A percentile compares a stretch with the other conserved stretches of the same genome.
phyloP scores from a whole-genome alignment of 2,888 invertebrate genomes.

The Erpobdella octoculata region DNA sequence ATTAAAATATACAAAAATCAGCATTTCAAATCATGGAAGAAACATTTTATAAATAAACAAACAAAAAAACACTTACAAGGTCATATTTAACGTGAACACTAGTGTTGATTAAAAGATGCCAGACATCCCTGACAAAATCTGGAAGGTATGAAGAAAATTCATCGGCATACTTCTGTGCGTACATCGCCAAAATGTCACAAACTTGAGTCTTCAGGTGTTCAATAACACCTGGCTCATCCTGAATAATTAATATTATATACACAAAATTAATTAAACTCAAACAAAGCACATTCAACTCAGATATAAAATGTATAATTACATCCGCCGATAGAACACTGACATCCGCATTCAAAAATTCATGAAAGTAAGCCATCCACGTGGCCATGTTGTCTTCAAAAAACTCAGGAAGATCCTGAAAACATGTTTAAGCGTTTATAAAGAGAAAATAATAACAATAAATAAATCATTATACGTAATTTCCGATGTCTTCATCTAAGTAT shows the following conservation, averaged over 20 bases:
- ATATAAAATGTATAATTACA: slow-evolving; percentile 52
- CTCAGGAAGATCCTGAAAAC: slow-evolving; percentile 76
- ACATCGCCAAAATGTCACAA: slow-evolving; percentile 84
- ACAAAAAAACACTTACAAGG: slow-evolving; percentile 58
- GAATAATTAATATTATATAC: slow-evolving; percentile 48
- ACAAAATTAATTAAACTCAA: background rate
- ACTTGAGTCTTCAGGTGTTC: slow-evolving; percentile 89
- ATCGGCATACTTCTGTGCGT: slow-evolving; percentile 94
- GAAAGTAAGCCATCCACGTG: slow-evolving; percentile 84
- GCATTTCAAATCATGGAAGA: background rate
- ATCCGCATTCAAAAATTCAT: slow-evolving; percentile 69
- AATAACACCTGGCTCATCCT: slow-evolving; percentile 77
- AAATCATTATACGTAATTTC: background rate
- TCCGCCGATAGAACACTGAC: slow-evolving; percentile 67
- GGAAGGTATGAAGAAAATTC: slow-evolving; percentile 84
- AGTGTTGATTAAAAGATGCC: slow-evolving; percentile 78
- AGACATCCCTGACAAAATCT: slow-evolving; percentile 84
- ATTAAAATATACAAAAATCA: background rate
- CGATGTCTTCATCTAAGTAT: background rate
- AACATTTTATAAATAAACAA: background rate
- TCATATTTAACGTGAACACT: slow-evolving; percentile 81
- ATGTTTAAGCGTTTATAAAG: background rate
- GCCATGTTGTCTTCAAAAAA: slow-evolving; percentile 97
- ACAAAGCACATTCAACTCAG: background rate
- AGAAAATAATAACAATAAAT: background rate